Evolutionary conservation across 2,797 vertebrate species (phyloP).

Genomic region (Prunella strophiata): DNA sequence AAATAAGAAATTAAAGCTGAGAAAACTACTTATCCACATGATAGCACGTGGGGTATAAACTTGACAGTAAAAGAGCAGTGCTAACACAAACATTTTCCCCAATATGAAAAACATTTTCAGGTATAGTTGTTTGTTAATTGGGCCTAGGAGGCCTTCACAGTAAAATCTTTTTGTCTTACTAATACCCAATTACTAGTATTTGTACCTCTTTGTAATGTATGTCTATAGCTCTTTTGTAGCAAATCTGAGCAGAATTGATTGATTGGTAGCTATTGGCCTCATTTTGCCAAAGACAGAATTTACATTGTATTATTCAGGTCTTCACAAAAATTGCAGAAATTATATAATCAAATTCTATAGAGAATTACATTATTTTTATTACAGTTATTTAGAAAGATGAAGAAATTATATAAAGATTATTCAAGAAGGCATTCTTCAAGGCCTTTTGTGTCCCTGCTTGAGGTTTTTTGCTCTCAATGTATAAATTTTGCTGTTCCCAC

Average conservation of each 20-base stretch:
- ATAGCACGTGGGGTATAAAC: not conserved
- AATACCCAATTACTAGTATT: not conserved
- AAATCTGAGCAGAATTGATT: not conserved
- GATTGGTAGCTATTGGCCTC: not conserved
- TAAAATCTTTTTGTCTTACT: not conserved
- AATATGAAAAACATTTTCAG: not conserved
- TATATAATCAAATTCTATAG: not conserved
- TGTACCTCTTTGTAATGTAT: not conserved
- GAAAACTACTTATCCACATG: conserved; percentile 21
- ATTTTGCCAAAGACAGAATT: conserved; percentile 10
- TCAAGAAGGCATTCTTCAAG: not conserved
- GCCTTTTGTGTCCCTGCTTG: not conserved
- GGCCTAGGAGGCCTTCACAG: not conserved
- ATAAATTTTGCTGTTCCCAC: not conserved
- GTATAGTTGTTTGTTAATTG: not conserved
- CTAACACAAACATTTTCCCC: not conserved
- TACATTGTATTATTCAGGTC: not conserved
- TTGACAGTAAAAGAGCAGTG: not conserved
- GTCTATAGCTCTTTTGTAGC: not conserved
- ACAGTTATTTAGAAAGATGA: not conserved
- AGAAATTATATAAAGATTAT: not conserved
- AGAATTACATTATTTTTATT: conserved; percentile 17
- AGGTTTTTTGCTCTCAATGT: not conserved
- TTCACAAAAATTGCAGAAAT: conserved; percentile 17
- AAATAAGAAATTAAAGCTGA: conserved; percentile 43